Percentiles rank a stretch among this genome's conserved stretches.
Conservation (phyloP, 1,140 invertebrate species). For the Plodia interpunctella region DNA sequence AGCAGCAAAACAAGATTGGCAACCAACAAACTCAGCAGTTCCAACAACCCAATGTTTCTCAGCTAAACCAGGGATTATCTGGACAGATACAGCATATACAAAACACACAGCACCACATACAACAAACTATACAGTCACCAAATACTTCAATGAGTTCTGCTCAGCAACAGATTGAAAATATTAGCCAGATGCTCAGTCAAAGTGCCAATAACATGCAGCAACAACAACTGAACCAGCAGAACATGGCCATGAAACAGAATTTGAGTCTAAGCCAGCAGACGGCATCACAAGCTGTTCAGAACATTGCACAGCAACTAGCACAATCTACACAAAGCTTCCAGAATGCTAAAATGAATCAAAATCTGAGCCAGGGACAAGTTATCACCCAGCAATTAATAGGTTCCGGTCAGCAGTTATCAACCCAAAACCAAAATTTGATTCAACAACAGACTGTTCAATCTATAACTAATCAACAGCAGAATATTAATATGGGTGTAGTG, state of each 20-base stretch:
- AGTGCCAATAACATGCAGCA: slow-evolving; percentile 69
- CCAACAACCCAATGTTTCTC: slow-evolving; percentile 61
- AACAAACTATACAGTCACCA: slow-evolving; percentile 57
- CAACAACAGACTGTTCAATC: slow-evolving; percentile 68
- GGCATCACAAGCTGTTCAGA: slow-evolving; percentile 59
- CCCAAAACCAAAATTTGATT: slow-evolving; percentile 54
- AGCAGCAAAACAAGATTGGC: slow-evolving; percentile 57
- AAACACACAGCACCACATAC: slow-evolving; percentile 53
- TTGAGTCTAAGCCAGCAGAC: slow-evolving; percentile 62
- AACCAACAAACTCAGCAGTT: slow-evolving; percentile 63
- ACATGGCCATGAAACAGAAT: slow-evolving; percentile 62
- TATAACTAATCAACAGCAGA: slow-evolving; percentile 61
- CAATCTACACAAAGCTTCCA: slow-evolving; percentile 68
- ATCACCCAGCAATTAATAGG: slow-evolving; percentile 58
- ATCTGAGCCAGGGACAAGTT: slow-evolving; percentile 51
- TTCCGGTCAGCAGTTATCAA: slow-evolving; percentile 50
- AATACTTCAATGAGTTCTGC: slow-evolving; percentile 59
- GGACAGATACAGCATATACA: slow-evolving; percentile 63
- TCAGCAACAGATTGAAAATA: slow-evolving; percentile 71
- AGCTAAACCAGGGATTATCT: slow-evolving; percentile 62
- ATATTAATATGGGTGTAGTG: slow-evolving; percentile 63
- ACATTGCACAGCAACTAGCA: slow-evolving; percentile 68
- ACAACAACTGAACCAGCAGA: slow-evolving; percentile 59
- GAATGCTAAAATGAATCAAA: slow-evolving; percentile 64
- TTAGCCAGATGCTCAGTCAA: slow-evolving; percentile 69